These are phyloP conservation scores for Ptiloglossa arizonensis DNA, from an alignment of 1,140 invertebrate species.

Conservation along the genomic window DNA sequence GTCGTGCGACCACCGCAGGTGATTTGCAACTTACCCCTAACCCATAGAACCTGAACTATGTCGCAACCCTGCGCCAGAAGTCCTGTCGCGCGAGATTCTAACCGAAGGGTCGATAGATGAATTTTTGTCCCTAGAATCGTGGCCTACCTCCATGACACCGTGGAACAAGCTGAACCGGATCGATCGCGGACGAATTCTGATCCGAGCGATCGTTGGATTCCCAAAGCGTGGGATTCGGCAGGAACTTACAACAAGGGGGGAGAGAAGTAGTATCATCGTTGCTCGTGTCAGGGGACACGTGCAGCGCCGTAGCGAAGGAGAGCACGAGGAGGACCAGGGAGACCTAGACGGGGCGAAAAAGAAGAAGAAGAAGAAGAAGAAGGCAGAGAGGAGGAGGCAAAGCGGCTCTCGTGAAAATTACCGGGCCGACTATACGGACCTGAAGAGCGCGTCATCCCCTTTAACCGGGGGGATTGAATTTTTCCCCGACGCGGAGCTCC, in stretches of 20 bases:
- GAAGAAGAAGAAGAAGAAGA: not conserved
- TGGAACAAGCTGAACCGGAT: too few species aligned
- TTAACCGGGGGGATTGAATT: constrained; percentile 81
- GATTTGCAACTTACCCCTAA: too few species aligned
- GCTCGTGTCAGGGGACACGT: constrained; percentile 17
- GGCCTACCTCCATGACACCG: too few species aligned
- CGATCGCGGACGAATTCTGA: not conserved
- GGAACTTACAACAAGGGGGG: not conserved
- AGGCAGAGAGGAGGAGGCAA: constrained; percentile 14
- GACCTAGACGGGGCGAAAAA: not conserved
- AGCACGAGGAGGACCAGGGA: not conserved
- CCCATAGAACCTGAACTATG: too few species aligned
- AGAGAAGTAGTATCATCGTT: too few species aligned
- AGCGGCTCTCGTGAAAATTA: constrained; percentile 59
- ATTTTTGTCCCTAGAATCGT: too few species aligned
- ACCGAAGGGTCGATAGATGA: too few species aligned
- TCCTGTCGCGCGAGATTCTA: too few species aligned
- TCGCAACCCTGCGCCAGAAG: too few species aligned
- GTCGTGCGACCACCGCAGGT: too few species aligned
- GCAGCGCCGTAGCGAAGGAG: not conserved
- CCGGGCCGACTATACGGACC: constrained; percentile 57
- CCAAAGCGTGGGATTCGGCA: not conserved
- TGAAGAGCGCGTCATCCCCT: constrained; percentile 76
- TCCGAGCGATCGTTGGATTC: not conserved
- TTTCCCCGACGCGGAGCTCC: constrained; percentile 76